Evolutionary conservation across 2,113 vertebrate genomes (phyloP).

Genomic region (Sialia sialis): DNA sequence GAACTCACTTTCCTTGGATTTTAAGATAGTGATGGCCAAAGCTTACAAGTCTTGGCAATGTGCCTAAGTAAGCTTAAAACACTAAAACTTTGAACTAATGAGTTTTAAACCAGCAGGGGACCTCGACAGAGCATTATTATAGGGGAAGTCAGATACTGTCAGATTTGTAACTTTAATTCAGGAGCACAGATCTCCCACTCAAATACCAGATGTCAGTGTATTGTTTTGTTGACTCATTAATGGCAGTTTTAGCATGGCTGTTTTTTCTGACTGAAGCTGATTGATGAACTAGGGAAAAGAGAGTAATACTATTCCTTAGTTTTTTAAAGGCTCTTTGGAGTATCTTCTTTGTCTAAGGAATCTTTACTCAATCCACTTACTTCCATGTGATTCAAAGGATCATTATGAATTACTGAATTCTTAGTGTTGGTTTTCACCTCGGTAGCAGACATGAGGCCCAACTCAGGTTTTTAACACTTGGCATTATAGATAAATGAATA

Average conservation of each 20-base stretch:
- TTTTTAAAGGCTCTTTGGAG: neutral
- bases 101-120: neutral
- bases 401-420: neutral
- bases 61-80: neutral
- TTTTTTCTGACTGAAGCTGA: neutral
- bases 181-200: neutral
- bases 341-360: neutral
- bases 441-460: neutral
- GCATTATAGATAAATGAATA: neutral
- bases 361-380: neutral
- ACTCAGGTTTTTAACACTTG: neutral
- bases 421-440: neutral
- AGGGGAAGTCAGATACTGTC: neutral
- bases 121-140: neutral
- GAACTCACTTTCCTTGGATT: neutral
- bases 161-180: neutral
- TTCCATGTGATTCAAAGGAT: neutral
- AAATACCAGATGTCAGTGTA: neutral
- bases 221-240: neutral
- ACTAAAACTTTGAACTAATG: neutral
- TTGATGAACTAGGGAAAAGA: neutral
- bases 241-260: neutral
- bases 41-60: neutral
- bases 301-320: neutral
- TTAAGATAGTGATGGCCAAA: neutral